Evolutionary conservation across 2,113 vertebrate species (phyloP).

Genomic region (Clarias gariepinus): DNA sequence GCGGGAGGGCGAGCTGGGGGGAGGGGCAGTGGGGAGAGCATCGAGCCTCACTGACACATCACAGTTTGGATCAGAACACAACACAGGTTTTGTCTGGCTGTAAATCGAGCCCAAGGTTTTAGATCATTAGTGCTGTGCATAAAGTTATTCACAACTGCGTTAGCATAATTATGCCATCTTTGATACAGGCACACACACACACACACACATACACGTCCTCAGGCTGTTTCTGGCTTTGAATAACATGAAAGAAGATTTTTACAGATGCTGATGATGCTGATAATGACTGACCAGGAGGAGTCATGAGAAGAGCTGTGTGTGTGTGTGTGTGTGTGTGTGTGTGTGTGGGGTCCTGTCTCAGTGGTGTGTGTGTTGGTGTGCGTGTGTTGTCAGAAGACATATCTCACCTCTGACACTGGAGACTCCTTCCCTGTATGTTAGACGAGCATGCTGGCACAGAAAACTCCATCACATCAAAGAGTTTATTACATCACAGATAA

Average conservation of each 20-base stretch:
- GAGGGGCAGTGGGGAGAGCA: no score
- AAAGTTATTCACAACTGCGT: background rate
- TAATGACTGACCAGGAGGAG: background rate
- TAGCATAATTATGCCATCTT: background rate
- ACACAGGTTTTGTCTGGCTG: background rate
- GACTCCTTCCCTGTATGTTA: no score
- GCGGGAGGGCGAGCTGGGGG: no score
- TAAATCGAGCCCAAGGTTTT: background rate
- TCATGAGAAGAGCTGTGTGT: background rate
- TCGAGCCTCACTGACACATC: background rate
- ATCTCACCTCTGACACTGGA: no score
- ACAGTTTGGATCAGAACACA: background rate
- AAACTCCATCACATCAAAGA: no score
- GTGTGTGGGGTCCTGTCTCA: no score
- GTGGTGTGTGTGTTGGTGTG: no score
- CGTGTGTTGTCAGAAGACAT: no score
- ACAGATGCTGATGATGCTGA: background rate
- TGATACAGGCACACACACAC: background rate
- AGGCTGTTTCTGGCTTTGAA: background rate
- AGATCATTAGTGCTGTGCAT: background rate
- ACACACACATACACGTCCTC: background rate
- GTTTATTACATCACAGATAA: no score
- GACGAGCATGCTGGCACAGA: no score
- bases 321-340: no score
- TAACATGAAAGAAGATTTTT: background rate